Base-by-base conservation (phyloP, 2,888 invertebrate genomes). In the Miltochrista miniata region DNA sequence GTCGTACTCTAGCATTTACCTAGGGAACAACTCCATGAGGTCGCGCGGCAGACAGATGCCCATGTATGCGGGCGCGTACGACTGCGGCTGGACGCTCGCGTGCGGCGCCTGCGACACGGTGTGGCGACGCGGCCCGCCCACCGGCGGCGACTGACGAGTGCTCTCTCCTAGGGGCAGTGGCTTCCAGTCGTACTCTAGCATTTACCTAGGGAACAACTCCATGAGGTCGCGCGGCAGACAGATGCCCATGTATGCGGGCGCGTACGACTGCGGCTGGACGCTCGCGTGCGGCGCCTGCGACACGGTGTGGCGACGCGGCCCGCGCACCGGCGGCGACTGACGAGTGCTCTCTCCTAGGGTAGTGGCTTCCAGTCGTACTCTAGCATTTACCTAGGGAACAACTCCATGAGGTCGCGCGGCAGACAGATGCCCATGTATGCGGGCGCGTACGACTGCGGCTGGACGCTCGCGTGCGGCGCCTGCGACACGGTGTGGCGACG, bases 351-450 rank as follows among this genome's bases (percentile, higher is more conserved):
- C n/a, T n/a, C 68, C 56, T 76, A 54, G 34, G 79, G 70, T 7
- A 91, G 66, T n/a, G 90, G 91, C 75, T 85, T 86, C 91, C 91
- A 92, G 65, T 92, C 92, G 74, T 88, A 88, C 57, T 91, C 90
- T 52, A 92, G 55, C 36, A 7, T 11, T 8, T 56, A 87, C 80
- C 92, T 92, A 39, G 94, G 94, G 84, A 96, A 96, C 51, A 96
- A 90, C 72, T 94, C 93, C 54, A 89, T 85, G 35, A 96, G 89
- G 71, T 93, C 93, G 48, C 93, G 88, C 7, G 97, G 96, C 63
- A 96, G 88, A 74, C 95, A 93, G 51, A 97, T 94, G 15, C 96
- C 96, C 90, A 96, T 93, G 75, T 95, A 96, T 60, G 93, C 59
- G 60, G 76, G 66, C 37, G 73, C 53, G 53, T 54, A 63, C 41